phyloP scores from a whole-genome alignment of 2,113 vertebrate species.

The Dicerorhinus sumatrensis region DNA sequence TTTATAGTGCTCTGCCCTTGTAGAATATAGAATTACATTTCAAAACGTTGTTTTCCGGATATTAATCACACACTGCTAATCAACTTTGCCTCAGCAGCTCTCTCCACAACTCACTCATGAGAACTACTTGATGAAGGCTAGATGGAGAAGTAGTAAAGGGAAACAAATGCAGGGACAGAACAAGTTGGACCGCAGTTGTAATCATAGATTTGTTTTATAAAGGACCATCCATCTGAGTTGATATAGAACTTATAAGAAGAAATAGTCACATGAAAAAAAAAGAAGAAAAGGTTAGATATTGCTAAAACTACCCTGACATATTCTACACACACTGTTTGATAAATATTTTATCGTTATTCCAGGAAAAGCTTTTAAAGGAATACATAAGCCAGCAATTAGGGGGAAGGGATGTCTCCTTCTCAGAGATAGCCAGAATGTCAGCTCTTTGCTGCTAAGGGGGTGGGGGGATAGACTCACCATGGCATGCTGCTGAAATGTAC shows the following conservation, averaged over 20 bases:
- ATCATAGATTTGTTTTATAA: not conserved
- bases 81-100: not conserved
- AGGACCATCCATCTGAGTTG: not conserved
- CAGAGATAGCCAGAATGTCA: conserved; percentile 65
- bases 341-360: conserved; percentile 89
- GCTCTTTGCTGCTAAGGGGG: conserved; percentile 57
- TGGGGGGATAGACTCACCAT: not conserved
- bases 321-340: conserved; percentile 76
- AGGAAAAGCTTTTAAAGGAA: conserved; percentile 88
- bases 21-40: not conserved
- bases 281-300: conserved; percentile 49
- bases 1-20: not conserved
- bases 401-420: conserved; percentile 39
- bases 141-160: not conserved
- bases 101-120: not conserved
- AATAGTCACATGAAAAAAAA: conserved; percentile 55
- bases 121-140: not conserved
- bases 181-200: not conserved
- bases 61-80: not conserved
- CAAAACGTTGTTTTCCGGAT: not conserved
- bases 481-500: not conserved
- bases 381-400: conserved; percentile 76
- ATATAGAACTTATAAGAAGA: conserved; percentile 32
- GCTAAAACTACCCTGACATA: conserved; percentile 71
- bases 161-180: not conserved